phyloP scores from a whole-genome alignment of 2,888 invertebrate genomes.

The Dryobotodes eremita region DNA sequence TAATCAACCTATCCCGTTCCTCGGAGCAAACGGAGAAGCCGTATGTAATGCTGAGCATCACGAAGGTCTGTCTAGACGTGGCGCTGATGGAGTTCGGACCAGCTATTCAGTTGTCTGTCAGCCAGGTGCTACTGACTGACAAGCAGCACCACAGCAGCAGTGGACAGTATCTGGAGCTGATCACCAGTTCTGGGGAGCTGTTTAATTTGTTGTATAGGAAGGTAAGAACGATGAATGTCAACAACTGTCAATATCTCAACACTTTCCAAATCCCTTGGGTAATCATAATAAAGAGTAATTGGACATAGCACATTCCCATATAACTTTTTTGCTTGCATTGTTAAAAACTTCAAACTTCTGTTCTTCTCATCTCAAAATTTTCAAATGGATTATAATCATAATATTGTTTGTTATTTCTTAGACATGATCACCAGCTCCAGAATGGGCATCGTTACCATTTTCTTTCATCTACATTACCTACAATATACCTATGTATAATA shows the following conservation, averaged over 20 bases:
- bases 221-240: slow-evolving; percentile 82
- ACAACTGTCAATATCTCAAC: neutral
- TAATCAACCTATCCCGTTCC: slow-evolving; percentile 92
- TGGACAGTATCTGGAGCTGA: slow-evolving; percentile 94
- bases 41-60: slow-evolving; percentile 93
- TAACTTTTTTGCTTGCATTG: neutral
- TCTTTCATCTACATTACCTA: neutral
- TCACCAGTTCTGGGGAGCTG: slow-evolving; percentile 93
- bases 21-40: slow-evolving; percentile 93
- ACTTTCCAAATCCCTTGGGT: neutral
- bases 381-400: neutral
- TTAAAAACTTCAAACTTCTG: too few species aligned
- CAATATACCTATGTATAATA: too few species aligned
- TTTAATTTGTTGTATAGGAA: slow-evolving; percentile 94
- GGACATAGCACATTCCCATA: neutral
- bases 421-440: neutral
- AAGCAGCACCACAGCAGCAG: slow-evolving; percentile 93
- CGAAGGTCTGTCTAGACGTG: slow-evolving; percentile 93
- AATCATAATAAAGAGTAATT: neutral
- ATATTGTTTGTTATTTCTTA: too few species aligned
- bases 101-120: slow-evolving; percentile 92
- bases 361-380: too few species aligned
- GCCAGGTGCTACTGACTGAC: slow-evolving; percentile 91
- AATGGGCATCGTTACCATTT: neutral
- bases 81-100: slow-evolving; percentile 95